Conservation (phyloP, 2,888 invertebrate species). For the Melinaea menophilus region DNA sequence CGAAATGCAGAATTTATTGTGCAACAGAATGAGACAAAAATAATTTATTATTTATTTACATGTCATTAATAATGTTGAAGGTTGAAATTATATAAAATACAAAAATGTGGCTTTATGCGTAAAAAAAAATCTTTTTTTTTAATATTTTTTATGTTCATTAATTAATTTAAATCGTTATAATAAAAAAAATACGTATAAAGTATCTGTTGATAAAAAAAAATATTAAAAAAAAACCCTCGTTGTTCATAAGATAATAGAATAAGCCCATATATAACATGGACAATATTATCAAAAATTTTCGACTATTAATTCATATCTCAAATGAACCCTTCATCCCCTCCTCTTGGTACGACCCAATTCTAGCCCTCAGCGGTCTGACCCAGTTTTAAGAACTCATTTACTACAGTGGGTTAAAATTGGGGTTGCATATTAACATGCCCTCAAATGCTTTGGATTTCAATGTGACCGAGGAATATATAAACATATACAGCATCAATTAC, state of each 20-base stretch:
- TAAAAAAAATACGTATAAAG: no score
- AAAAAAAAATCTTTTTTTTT: no score
- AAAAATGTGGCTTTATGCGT: no score
- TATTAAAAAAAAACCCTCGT: not conserved
- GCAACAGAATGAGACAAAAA: no score
- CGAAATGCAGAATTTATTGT: no score
- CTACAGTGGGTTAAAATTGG: conserved; percentile 67
- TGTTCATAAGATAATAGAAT: not conserved
- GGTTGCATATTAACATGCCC: conserved; percentile 67
- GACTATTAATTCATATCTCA: conserved; percentile 10
- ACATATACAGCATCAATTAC: no score
- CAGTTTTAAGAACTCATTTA: conserved; percentile 68
- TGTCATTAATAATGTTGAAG: no score
- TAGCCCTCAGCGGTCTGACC: conserved; percentile 70
- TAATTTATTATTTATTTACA: no score
- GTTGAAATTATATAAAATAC: no score
- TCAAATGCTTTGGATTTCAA: conserved; percentile 35
- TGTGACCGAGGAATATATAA: conserved; percentile 30
- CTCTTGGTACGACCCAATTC: conserved; percentile 70
- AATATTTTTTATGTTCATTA: no score
- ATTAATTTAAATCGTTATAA: no score
- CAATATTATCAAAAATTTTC: conserved; percentile 1
- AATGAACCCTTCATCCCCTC: conserved; percentile 41
- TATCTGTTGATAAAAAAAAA: not conserved
- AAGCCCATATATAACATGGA: not conserved